These are phyloP conservation scores for Sipha maydis DNA, from an alignment of 2,888 invertebrate species.

Conservation along the genomic window DNA sequence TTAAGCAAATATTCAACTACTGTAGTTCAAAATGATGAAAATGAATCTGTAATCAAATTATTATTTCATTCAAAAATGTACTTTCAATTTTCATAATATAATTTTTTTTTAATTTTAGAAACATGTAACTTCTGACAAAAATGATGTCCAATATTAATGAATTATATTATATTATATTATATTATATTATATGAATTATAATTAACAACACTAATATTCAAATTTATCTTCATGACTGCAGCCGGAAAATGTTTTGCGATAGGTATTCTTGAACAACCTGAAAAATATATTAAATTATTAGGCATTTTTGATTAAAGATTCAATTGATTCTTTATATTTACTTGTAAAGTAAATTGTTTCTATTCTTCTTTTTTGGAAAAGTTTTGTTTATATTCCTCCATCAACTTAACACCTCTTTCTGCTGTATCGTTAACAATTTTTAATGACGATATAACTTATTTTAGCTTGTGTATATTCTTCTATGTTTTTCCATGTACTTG, in stretches of 20 bases:
- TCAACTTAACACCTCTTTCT: neutral
- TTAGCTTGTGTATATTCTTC: slow-evolving; percentile 12
- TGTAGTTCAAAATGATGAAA: too few species aligned
- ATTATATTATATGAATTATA: neutral
- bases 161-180: too few species aligned
- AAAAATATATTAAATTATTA: slow-evolving; percentile 14
- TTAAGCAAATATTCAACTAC: too few species aligned
- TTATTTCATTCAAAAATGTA: too few species aligned
- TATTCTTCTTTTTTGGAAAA: too few species aligned
- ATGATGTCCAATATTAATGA: too few species aligned
- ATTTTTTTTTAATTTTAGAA: too few species aligned
- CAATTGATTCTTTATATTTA: too few species aligned
- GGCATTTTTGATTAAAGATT: neutral
- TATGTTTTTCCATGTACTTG: neutral
- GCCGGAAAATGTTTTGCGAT: neutral
- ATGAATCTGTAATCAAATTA: too few species aligned
- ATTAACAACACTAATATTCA: neutral
- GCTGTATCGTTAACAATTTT: slow-evolving; percentile 14
- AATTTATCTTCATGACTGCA: neutral
- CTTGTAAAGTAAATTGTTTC: too few species aligned
- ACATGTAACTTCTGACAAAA: too few species aligned
- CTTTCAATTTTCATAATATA: too few species aligned
- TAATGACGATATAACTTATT: neutral
- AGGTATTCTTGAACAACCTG: slow-evolving; percentile 26
- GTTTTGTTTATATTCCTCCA: neutral